These are phyloP conservation scores for Ephestia elutella DNA, from an alignment of 1,140 invertebrate species.

Conservation along the genomic window DNA sequence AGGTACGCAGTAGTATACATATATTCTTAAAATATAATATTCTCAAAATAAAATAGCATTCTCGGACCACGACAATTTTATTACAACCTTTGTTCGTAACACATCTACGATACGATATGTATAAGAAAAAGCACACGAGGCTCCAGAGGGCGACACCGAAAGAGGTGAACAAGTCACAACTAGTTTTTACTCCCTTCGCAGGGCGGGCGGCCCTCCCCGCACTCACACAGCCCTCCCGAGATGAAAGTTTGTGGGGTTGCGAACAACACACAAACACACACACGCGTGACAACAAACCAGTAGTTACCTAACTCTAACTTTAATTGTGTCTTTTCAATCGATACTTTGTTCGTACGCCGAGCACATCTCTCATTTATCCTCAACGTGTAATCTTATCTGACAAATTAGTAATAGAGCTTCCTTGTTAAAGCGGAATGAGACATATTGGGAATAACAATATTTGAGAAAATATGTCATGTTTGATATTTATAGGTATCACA, in stretches of 20 bases:
- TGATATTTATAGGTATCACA: no score
- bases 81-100: background rate
- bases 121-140: slow-evolving; percentile 27
- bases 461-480: no score
- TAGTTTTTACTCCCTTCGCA: slow-evolving; percentile 68
- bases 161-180: slow-evolving; percentile 71
- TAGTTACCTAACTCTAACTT: slow-evolving; percentile 70
- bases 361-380: slow-evolving; percentile 20
- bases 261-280: slow-evolving; percentile 44
- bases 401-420: no score
- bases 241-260: slow-evolving; percentile 74
- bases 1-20: no score
- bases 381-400: background rate
- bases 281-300: slow-evolving; percentile 65
- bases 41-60: no score
- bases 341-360: slow-evolving; percentile 42
- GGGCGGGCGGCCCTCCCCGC: slow-evolving; percentile 48
- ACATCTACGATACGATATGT: background rate
- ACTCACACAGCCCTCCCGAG: slow-evolving; percentile 51
- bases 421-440: slow-evolving; percentile 7
- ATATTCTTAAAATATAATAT: no score
- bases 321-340: slow-evolving; percentile 74
- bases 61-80: background rate
- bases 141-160: slow-evolving; percentile 64
- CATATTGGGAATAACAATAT: no score